These are phyloP conservation scores for Hylaeus anthracinus DNA, from an alignment of 1,140 invertebrate species.

Conservation along the genomic window DNA sequence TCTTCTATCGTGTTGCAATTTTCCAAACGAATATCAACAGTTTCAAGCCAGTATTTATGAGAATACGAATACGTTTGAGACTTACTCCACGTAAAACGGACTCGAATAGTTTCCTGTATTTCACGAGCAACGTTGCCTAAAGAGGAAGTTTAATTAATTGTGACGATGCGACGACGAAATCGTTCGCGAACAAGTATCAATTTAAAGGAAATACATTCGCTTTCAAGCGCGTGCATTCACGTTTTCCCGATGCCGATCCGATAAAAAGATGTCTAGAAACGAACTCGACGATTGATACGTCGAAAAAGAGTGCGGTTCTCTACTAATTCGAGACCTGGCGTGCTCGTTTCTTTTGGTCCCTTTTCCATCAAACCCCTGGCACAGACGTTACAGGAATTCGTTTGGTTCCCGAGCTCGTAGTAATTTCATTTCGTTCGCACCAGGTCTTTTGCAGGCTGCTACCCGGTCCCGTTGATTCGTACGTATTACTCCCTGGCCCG, in stretches of 20 bases:
- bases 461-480: conserved; percentile 61
- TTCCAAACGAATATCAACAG: no score
- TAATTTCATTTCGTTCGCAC: conserved; percentile 71
- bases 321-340: conserved; percentile 56
- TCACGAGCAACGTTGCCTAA: no score
- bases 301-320: conserved; percentile 37
- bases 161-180: no score
- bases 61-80: no score
- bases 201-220: background rate
- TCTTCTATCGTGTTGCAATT: no score
- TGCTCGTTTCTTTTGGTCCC: conserved; percentile 41
- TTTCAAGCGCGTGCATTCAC: background rate
- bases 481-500: conserved; percentile 64
- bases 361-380: conserved; percentile 16
- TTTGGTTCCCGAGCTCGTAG: conserved; percentile 50
- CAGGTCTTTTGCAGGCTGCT: conserved; percentile 52
- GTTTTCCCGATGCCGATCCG: background rate
- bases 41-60: no score
- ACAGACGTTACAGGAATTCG: conserved; percentile 60
- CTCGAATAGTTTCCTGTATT: no score
- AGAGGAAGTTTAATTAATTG: background rate
- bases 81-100: no score
- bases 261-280: background rate
- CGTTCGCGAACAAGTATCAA: background rate
- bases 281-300: conserved; percentile 52